A percentile compares a stretch with the other conserved stretches of the same genome.
These are phyloP conservation scores for Phrynocephalus versicolor DNA, from an alignment of 2,113 vertebrate species.

Conservation along the genomic window DNA sequence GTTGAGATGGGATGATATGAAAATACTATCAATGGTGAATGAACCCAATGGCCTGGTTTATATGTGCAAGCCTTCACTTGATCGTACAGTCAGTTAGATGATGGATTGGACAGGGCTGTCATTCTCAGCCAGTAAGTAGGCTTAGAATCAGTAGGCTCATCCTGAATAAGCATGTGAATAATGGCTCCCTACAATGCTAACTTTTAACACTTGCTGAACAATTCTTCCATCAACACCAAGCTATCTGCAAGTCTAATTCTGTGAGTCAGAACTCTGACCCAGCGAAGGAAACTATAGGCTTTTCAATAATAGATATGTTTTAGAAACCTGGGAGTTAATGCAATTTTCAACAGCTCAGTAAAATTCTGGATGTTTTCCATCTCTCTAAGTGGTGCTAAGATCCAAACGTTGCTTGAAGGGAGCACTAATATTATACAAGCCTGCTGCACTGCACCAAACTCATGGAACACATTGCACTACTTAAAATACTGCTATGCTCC, in stretches of 20 bases:
- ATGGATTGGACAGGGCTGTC: not conserved
- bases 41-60: not conserved
- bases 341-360: slow-evolving; percentile 60
- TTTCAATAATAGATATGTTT: slow-evolving; percentile 60
- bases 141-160: not conserved
- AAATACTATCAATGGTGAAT: not conserved
- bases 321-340: slow-evolving; percentile 63
- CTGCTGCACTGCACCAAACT: slow-evolving; percentile 96
- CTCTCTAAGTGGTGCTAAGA: slow-evolving; percentile 70
- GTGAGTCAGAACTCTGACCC: slow-evolving; percentile 44
- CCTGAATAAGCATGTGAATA: not conserved
- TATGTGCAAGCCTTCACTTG: not conserved
- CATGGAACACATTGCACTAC: slow-evolving; percentile 79
- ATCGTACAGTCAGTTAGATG: not conserved
- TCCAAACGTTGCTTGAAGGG: slow-evolving; percentile 72
- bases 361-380: slow-evolving; percentile 77
- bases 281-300: slow-evolving; percentile 44
- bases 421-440: slow-evolving; percentile 85
- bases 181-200: not conserved
- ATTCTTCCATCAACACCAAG: slow-evolving; percentile 3
- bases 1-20: not conserved
- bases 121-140: not conserved
- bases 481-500: slow-evolving; percentile 69
- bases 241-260: slow-evolving; percentile 25
- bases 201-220: not conserved